phyloP scores from a whole-genome alignment of 1,140 invertebrate genomes.

The Tetragnatha versicolor region DNA sequence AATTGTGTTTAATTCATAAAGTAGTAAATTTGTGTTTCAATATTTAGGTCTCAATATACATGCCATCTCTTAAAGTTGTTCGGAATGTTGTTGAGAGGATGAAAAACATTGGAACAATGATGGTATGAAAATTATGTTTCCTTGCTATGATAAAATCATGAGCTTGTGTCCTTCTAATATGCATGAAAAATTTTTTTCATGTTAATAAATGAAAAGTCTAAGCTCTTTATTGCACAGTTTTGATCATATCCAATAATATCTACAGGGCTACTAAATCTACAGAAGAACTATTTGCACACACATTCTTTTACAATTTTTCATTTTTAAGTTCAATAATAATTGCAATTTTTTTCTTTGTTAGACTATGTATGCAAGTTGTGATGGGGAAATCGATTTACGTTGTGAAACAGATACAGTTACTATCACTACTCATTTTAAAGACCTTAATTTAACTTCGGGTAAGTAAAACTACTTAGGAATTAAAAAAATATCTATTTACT shows the following conservation, averaged over 20 bases:
- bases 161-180: too few species aligned
- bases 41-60: conserved; percentile 76
- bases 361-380: conserved; percentile 73
- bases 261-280: too few species aligned
- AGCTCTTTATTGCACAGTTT: too few species aligned
- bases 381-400: conserved; percentile 75
- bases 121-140: conserved; percentile 63
- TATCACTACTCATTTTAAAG: conserved; percentile 79
- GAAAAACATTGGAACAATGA: conserved; percentile 75
- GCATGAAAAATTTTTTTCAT: too few species aligned
- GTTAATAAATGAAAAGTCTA: too few species aligned
- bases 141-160: not conserved
- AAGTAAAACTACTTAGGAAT: conserved; percentile 1
- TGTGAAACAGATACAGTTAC: conserved; percentile 78
- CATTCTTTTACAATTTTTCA: not conserved
- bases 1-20: not conserved
- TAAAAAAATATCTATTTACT: too few species aligned
- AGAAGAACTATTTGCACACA: not conserved
- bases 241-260: too few species aligned
- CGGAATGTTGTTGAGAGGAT: conserved; percentile 80
- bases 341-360: conserved; percentile 54
- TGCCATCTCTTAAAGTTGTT: conserved; percentile 78
- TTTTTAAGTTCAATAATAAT: conserved; percentile 3
- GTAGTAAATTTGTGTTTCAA: conserved; percentile 26
- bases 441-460: conserved; percentile 61